A percentile compares a stretch with the other conserved stretches of the same genome.
Conservation (phyloP, 2,888 invertebrate species). For the Melieria picta region DNA sequence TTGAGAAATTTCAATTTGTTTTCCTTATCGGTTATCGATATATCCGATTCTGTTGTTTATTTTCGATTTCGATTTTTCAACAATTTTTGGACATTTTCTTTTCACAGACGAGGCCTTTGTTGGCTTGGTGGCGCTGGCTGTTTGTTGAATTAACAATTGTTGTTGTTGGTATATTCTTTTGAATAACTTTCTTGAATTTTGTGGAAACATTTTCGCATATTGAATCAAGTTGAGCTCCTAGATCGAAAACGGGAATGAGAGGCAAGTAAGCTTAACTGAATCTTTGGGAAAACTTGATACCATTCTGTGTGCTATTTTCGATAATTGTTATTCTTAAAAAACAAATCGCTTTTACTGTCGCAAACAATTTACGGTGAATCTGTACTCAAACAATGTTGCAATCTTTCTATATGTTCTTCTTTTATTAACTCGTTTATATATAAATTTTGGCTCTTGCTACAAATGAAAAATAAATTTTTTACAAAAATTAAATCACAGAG, state of each 20-base stretch:
- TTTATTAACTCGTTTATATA: constrained; percentile 39
- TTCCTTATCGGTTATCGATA: too few relatives aligned
- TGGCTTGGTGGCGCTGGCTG: not conserved
- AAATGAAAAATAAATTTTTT: constrained; percentile 26
- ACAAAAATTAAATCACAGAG: constrained; percentile 1
- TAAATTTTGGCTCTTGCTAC: constrained; percentile 8
- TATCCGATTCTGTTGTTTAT: too few relatives aligned
- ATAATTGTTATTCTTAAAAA: constrained; percentile 33
- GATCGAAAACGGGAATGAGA: constrained; percentile 67
- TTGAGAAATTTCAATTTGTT: too few relatives aligned
- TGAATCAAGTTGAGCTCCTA: constrained; percentile 67
- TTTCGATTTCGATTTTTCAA: too few relatives aligned
- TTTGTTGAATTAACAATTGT: constrained; percentile 8
- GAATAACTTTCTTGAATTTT: constrained; percentile 43
- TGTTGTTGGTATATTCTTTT: constrained; percentile 21
- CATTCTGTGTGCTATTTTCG: constrained; percentile 49
- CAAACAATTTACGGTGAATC: constrained; percentile 4
- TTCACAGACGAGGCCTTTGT: too few relatives aligned
- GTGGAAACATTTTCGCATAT: constrained; percentile 65
- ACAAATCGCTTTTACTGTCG: constrained; percentile 5
- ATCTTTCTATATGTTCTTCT: constrained; percentile 30
- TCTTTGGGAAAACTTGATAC: constrained; percentile 66
- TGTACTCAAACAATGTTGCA: constrained; percentile 32
- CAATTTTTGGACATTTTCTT: too few relatives aligned
- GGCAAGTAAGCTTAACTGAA: constrained; percentile 66